These are phyloP conservation scores for Formicarius rufipectus DNA, from an alignment of 2,113 vertebrate genomes.

Conservation along the genomic window DNA sequence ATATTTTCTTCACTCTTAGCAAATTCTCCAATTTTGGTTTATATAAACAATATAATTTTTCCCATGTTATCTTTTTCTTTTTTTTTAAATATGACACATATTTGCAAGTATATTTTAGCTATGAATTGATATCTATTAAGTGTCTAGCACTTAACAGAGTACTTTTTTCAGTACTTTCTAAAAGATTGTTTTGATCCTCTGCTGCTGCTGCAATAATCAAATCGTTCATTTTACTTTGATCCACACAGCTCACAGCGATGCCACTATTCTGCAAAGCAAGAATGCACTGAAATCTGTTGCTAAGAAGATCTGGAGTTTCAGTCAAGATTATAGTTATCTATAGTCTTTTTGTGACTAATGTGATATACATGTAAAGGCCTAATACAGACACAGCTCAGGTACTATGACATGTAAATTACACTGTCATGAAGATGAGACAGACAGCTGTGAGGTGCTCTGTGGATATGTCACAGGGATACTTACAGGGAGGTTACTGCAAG, in stretches of 20 bases:
- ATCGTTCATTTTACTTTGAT: background rate
- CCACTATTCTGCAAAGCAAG: background rate
- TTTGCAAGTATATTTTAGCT: background rate
- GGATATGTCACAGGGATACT: background rate
- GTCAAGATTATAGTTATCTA: background rate
- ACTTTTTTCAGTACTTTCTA: background rate
- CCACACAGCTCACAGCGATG: background rate
- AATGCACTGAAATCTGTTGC: background rate
- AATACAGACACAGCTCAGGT: background rate
- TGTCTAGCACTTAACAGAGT: background rate
- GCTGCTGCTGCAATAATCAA: background rate
- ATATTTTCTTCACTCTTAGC: background rate
- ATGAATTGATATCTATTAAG: background rate
- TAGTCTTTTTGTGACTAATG: background rate
- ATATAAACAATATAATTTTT: background rate
- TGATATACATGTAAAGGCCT: background rate
- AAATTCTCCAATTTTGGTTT: background rate
- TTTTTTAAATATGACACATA: background rate
- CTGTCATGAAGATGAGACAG: background rate
- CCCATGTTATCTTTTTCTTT: rapidly evolving
- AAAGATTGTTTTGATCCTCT: background rate
- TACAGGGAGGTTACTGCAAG: background rate
- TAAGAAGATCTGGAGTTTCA: background rate
- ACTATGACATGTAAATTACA: background rate
- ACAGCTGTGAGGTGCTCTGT: background rate